These are phyloP conservation scores for Ascaphus truei DNA, from an alignment of 2,113 vertebrate species.

Conservation along the genomic window DNA sequence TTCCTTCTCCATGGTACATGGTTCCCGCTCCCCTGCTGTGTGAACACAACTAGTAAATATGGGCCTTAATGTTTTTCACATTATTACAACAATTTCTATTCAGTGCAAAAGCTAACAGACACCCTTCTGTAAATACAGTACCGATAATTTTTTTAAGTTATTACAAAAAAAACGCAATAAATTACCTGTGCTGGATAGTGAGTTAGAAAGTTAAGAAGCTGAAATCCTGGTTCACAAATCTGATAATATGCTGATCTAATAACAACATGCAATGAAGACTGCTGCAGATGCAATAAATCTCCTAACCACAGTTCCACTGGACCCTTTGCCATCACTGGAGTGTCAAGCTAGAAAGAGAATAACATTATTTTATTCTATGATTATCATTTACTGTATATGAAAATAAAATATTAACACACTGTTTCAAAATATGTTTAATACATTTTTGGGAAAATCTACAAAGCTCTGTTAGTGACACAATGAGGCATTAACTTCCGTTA, in stretches of 20 bases:
- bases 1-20: no score
- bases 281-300: conserved; percentile 65
- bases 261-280: conserved; percentile 71
- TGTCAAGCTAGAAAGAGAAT: conserved; percentile 63
- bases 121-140: no score
- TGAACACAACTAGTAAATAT: no score
- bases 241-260: conserved; percentile 68
- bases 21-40: no score
- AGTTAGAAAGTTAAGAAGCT: conserved; percentile 70
- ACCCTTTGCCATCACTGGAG: conserved; percentile 71
- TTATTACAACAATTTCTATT: no score
- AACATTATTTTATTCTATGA: no score
- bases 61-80: no score
- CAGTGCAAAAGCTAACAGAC: no score
- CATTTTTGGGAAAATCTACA: conserved; percentile 18
- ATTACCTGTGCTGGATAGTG: conserved; percentile 80
- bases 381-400: neutral
- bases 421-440: neutral
- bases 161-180: no score
- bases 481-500: no score
- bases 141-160: no score
- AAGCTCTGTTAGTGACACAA: no score
- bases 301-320: conserved; percentile 79
- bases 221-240: conserved; percentile 70
- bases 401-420: neutral